Percentiles rank a stretch among this genome's conserved stretches.
phyloP scores from a whole-genome alignment of 2,888 invertebrate genomes.

The Drosophila lacicola region DNA sequence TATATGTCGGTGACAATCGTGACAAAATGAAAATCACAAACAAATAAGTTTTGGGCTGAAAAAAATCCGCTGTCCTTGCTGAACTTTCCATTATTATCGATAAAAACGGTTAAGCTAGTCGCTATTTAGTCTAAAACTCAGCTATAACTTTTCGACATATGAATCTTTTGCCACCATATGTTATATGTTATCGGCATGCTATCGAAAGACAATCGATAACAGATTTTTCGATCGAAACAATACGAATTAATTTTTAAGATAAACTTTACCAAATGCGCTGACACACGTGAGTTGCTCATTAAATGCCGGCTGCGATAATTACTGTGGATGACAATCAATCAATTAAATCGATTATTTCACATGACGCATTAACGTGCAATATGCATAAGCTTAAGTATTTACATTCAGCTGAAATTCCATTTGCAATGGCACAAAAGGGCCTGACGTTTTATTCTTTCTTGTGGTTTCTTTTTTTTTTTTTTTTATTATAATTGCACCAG shows the following conservation, averaged over 20 bases:
- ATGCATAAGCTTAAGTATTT: conserved; percentile 5
- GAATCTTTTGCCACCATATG: too few relatives aligned
- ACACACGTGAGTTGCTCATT: conserved; percentile 3
- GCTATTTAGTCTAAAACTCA: too few relatives aligned
- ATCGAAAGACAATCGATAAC: too few relatives aligned
- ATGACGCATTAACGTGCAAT: conserved; percentile 27
- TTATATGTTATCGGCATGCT: too few relatives aligned
- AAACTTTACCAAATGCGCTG: background rate
- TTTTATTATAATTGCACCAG: background rate
- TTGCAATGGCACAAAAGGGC: conserved; percentile 1
- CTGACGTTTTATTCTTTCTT: background rate
- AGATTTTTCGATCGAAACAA: too few relatives aligned
- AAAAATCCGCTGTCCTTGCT: too few relatives aligned
- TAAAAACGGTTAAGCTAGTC: too few relatives aligned
- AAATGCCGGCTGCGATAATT: background rate
- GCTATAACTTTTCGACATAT: too few relatives aligned
- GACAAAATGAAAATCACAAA: background rate
- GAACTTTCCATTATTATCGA: too few relatives aligned
- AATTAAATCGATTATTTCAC: conserved; percentile 20
- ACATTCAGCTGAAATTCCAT: background rate
- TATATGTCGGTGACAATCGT: background rate
- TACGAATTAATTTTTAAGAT: too few relatives aligned
- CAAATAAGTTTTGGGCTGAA: too few relatives aligned
- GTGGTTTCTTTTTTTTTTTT: background rate
- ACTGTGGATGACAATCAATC: conserved; percentile 15